Conservation (phyloP, 2,888 invertebrate species). For the Panzeria rudis region DNA sequence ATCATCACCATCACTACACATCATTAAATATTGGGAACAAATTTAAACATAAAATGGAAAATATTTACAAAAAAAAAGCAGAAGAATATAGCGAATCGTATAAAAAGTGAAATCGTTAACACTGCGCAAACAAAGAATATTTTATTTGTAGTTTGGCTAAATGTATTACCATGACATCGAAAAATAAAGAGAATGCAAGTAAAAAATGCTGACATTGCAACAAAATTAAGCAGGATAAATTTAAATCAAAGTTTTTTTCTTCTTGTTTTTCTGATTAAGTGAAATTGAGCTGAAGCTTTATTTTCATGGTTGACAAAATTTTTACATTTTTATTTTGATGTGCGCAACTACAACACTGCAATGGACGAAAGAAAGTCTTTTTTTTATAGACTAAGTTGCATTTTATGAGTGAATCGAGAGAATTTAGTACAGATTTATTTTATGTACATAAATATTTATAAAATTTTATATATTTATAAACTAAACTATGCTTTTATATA, state of each 20-base stretch:
- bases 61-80: not conserved
- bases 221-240: slow-evolving; percentile 4
- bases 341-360: not conserved
- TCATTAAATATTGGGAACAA: slow-evolving; percentile 53
- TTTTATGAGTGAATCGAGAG: not conserved
- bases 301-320: slow-evolving; percentile 11
- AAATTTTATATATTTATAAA: no score
- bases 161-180: slow-evolving; percentile 26
- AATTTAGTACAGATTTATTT: no score
- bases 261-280: not conserved
- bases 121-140: slow-evolving; percentile 30
- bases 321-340: not conserved
- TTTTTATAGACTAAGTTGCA: not conserved
- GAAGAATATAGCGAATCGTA: not conserved
- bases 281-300: slow-evolving; percentile 16
- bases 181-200: not conserved
- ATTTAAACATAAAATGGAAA: slow-evolving; percentile 45
- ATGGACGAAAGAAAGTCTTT: not conserved
- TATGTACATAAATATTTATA: no score
- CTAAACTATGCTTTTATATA: no score
- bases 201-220: slow-evolving; percentile 28
- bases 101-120: slow-evolving; percentile 43
- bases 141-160: not conserved
- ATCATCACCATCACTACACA: slow-evolving; percentile 18
- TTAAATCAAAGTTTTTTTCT: not conserved